Evolutionary conservation across 2,888 invertebrate species (phyloP).

Genomic region (Esperia sulphurella): DNA sequence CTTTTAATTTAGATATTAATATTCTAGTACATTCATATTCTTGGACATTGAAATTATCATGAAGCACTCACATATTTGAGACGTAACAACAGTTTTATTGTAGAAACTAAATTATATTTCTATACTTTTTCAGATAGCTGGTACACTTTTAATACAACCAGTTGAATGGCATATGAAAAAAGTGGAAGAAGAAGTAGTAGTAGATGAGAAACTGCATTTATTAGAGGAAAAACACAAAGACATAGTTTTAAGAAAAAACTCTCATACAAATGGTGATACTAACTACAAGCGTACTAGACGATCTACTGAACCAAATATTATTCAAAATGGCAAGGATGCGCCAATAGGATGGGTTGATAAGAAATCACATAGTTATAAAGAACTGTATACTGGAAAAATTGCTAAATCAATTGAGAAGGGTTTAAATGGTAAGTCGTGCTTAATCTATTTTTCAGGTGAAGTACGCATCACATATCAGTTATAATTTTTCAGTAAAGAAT

Average conservation of each 20-base stretch:
- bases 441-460: background rate
- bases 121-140: slow-evolving; percentile 68
- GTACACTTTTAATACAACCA: slow-evolving; percentile 79
- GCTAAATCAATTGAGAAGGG: slow-evolving; percentile 30
- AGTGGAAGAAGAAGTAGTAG: slow-evolving; percentile 51
- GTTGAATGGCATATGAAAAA: slow-evolving; percentile 77
- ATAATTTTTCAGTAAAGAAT: no score
- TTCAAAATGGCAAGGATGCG: slow-evolving; percentile 27
- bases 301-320: slow-evolving; percentile 23
- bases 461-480: no score
- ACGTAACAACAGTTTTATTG: no score
- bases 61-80: no score
- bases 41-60: no score
- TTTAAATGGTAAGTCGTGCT: slow-evolving; percentile 35
- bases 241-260: slow-evolving; percentile 43
- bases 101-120: no score
- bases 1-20: no score
- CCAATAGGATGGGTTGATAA: slow-evolving; percentile 22
- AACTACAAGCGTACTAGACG: slow-evolving; percentile 20
- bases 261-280: slow-evolving; percentile 28
- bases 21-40: no score
- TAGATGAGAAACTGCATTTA: slow-evolving; percentile 57
- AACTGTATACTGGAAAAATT: slow-evolving; percentile 29
- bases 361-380: slow-evolving; percentile 41
- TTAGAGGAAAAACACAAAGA: slow-evolving; percentile 49